Percentiles rank a stretch among this genome's conserved stretches.
Conservation (phyloP, 2,113 vertebrate genomes). For the Tamias sibiricus region DNA sequence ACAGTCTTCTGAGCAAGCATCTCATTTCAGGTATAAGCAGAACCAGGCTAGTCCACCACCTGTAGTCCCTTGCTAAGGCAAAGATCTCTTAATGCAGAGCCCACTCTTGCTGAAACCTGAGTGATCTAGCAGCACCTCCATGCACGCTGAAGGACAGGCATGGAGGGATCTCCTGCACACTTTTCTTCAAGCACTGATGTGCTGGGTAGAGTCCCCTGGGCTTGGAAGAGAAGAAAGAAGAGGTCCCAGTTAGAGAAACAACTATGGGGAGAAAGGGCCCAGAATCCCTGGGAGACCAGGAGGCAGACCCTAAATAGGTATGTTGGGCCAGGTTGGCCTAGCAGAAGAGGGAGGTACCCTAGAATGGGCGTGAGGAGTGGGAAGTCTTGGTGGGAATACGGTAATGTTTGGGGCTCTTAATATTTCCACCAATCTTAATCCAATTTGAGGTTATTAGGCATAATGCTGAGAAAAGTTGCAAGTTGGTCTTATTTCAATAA, state of each 20-base stretch:
- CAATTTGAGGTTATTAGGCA: constrained; percentile 56
- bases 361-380: not conserved
- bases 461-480: not conserved
- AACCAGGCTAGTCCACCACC: not conserved
- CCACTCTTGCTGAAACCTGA: not conserved
- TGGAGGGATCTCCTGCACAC: fast-evolving
- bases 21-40: not conserved
- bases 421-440: constrained; percentile 24
- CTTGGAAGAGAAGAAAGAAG: not conserved
- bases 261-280: not conserved
- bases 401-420: not conserved
- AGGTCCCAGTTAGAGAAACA: not conserved
- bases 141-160: fast-evolving
- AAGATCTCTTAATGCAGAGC: not conserved
- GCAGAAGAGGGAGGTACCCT: not conserved
- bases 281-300: not conserved
- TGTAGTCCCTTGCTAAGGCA: not conserved
- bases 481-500: not conserved
- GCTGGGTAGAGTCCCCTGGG: too few species aligned
- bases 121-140: not conserved
- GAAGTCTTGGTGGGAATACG: not conserved
- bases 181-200: not conserved
- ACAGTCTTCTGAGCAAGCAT: not conserved
- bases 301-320: fast-evolving
- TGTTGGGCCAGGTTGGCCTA: not conserved